Base-by-base conservation (phyloP, 2,797 vertebrate genomes). In the Cyprinella venusta region DNA sequence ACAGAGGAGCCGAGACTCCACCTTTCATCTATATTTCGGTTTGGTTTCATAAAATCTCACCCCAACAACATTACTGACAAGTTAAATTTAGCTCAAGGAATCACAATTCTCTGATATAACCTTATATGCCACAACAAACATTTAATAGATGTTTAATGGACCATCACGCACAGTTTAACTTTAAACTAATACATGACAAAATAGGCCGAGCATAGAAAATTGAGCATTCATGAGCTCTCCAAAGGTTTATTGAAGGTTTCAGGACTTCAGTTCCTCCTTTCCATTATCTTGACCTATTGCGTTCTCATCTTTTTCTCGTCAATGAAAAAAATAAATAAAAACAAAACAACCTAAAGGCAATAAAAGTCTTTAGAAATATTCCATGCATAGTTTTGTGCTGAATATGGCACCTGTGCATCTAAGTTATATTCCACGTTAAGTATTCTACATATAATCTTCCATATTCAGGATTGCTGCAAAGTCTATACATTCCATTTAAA, bases 381-480 rank as follows among this genome's bases (percentile, higher is more conserved):
- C 83, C 90, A 91, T 91, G 90, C 90, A 90, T 90, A 91, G 90
- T 86, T 90, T 83, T 88, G 89, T 89, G 89, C 85, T 86, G 38
- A 67, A 87, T 85, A 76, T 59, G 68, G 76, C 87, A 81, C 80
- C 76, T 89, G 88, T 89, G 85, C 90, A 89, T 90, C 85, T 88
- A 89, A 74, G 48, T 86, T 84, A 82, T 48, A 84, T 84, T 56
- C 84, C 72, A 18, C 59, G 76, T 61, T 83, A 64, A 33, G 75
- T 77, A 78, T 65, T 86, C 85, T 89, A 86, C 75, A 89, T 82
- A 83, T 84, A 85, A 56, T 76, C 70, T 65, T 86, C 80, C 84
- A 84, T 69, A 77, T 72, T 75, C 83, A 79, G 76, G 63, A 72
- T 52, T 30, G 63, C 85, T 86, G 82, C 68, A 81, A 42, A 59